Base-by-base conservation (phyloP, 1,140 invertebrate genomes). In the Eupeodes corollae region DNA sequence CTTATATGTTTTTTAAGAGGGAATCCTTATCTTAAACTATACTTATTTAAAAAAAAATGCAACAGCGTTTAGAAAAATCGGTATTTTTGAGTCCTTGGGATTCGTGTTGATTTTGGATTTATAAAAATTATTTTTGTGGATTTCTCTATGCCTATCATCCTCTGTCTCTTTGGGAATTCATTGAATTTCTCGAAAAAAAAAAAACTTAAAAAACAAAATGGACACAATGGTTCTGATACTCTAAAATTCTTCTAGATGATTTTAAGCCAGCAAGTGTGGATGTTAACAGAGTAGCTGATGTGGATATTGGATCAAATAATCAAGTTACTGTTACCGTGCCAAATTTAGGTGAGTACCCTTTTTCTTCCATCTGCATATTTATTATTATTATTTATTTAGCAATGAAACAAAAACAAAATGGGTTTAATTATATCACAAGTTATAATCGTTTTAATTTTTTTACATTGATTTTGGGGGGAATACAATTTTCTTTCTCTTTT, bases 241-340 rank as follows among this genome's bases (percentile, higher is more conserved):
- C 21, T 26, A 26, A 5, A 26, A 26, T 26, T 54, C 52, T 78
- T 80, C 44, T 69, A 93, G 89, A 91, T 87, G 92, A 98, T 73
- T 98, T 98, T 67, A 96, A 96, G 69, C 92, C 93, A 59, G 92
- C 92, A 2, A 95, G 91, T 61, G 88, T 96, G 34, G 92, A 96
- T 71, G 81, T 85, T 13, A 86, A 81, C 49, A 89, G 95, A 73
- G 84, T 86, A 70, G 90, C 91, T 16, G 83, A 76, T 16, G 79
- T 98, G 19, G 88, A 94, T 67, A 84, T 96, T 44, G 88, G 86
- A 43, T 76, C 79, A 48, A 89, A 86, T 61, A 84, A 92, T 70
- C 88, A 90, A 72, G 82, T 88, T 58, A 92, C 89, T 46, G 89
- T 97, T 15, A 91, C 88, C 49, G 87, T 95, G 50, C 91, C 91